These are phyloP conservation scores for Phortica okadai DNA, from an alignment of 2,888 invertebrate genomes.

Conservation along the genomic window DNA sequence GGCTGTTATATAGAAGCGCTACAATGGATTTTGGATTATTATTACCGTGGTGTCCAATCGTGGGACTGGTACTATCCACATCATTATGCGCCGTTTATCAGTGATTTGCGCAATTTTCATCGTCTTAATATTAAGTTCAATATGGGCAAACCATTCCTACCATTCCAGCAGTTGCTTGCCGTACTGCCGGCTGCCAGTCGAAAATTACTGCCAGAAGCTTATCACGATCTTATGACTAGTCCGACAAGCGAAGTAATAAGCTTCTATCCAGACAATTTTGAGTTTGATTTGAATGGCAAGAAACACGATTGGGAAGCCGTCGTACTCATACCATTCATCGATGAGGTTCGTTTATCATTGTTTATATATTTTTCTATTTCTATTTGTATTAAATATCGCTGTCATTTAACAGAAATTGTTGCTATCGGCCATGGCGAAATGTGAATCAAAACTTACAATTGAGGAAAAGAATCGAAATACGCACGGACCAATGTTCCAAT, in stretches of 20 bases:
- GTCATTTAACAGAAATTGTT: conserved; percentile 78
- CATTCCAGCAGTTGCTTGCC: conserved; percentile 91
- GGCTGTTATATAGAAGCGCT: conserved; percentile 93
- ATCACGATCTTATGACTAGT: conserved; percentile 86
- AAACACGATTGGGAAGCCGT: conserved; percentile 97
- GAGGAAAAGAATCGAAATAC: conserved; percentile 87
- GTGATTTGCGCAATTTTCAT: conserved; percentile 91
- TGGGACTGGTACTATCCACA: conserved; percentile 99
- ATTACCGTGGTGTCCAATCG: conserved; percentile 96
- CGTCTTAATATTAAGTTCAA: conserved; percentile 88
- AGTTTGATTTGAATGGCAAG: conserved; percentile 97
- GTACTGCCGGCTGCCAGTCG: conserved; percentile 93
- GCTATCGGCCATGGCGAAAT: conserved; percentile 86
- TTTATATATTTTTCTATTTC: neutral
- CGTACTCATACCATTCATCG: conserved; percentile 94
- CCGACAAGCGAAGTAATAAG: conserved; percentile 83
- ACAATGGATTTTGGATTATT: conserved; percentile 98
- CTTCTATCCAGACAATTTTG: conserved; percentile 94
- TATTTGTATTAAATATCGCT: neutral
- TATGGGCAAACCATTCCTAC: conserved; percentile 90
- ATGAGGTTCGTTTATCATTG: conserved; percentile 80
- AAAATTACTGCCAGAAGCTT: conserved; percentile 85
- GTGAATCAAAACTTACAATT: conserved; percentile 81
- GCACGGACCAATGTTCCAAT: conserved; percentile 92
- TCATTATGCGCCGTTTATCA: conserved; percentile 97